These are phyloP conservation scores for Tamandua tetradactyla DNA, from an alignment of 2,797 vertebrate species.

Conservation along the genomic window DNA sequence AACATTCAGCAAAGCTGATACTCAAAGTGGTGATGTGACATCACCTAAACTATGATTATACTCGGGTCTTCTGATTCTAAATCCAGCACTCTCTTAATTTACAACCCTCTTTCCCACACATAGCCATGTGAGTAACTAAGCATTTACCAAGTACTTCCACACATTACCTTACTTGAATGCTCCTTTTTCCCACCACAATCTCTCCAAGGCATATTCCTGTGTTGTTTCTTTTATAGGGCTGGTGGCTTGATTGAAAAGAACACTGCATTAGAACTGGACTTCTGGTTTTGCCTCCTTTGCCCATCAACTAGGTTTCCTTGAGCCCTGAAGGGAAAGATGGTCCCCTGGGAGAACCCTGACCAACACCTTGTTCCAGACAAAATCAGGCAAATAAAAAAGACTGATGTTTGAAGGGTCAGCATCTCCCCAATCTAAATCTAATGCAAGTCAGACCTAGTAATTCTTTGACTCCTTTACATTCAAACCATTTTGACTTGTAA, in stretches of 20 bases:
- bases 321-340: too few relatives aligned
- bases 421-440: not conserved
- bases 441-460: not conserved
- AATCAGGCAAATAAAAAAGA: not conserved
- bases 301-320: not conserved
- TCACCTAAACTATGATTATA: not conserved
- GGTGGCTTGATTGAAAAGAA: not conserved
- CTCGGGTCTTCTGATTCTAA: slow-evolving; percentile 7
- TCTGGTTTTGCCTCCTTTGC: not conserved
- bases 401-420: not conserved
- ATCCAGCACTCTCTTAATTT: not conserved
- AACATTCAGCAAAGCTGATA: not conserved
- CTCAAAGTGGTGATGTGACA: not conserved
- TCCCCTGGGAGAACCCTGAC: too few relatives aligned
- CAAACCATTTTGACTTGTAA: not conserved
- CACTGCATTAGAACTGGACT: not conserved
- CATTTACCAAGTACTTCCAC: not conserved
- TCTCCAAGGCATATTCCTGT: not conserved
- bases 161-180: not conserved
- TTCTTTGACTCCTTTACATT: not conserved
- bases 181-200: not conserved
- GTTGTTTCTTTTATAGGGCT: not conserved
- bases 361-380: not conserved
- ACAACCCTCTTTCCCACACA: not conserved
- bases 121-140: not conserved